phyloP scores from a whole-genome alignment of 2,797 vertebrate genomes.

The Poeciliopsis paucimaculata region DNA sequence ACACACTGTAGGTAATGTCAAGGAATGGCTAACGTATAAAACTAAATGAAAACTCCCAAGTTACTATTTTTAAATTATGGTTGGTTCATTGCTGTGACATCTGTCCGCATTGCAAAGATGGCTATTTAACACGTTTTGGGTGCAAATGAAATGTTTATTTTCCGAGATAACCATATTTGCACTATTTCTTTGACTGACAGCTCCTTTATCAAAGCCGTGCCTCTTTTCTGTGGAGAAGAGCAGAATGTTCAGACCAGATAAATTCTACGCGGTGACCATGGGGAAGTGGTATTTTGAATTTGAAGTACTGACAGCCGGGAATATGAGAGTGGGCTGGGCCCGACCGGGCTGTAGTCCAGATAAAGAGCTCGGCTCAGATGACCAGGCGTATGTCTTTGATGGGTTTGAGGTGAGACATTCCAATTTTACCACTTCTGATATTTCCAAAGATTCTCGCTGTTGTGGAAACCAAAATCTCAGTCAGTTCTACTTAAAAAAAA shows the following conservation, averaged over 20 bases:
- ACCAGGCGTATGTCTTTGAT: slow-evolving; percentile 90
- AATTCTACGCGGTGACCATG: slow-evolving; percentile 85
- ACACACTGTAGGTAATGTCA: background rate
- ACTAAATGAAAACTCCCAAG: slow-evolving; percentile 2
- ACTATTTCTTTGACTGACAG: slow-evolving; percentile 58
- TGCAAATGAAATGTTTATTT: slow-evolving; percentile 28
- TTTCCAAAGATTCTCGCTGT: background rate
- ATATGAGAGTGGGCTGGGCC: slow-evolving; percentile 94
- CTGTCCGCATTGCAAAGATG: slow-evolving; percentile 2
- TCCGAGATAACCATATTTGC: slow-evolving; percentile 16
- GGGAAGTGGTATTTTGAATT: slow-evolving; percentile 98
- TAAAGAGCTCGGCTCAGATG: slow-evolving; percentile 90
- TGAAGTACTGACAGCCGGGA: slow-evolving; percentile 88
- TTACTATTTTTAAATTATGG: slow-evolving; percentile 10
- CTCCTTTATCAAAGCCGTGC: slow-evolving; percentile 48
- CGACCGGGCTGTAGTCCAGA: slow-evolving; percentile 84
- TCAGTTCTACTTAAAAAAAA: background rate
- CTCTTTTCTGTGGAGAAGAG: slow-evolving; percentile 79
- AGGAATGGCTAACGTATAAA: background rate
- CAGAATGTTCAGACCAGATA: slow-evolving; percentile 91
- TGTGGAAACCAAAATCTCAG: background rate
- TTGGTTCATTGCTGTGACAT: slow-evolving; percentile 9
- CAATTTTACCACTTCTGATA: slow-evolving; percentile 13
- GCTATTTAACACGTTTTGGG: background rate
- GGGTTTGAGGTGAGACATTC: slow-evolving; percentile 88